Conservation (phyloP, 2,113 vertebrate species). For the Panurus biarmicus region DNA sequence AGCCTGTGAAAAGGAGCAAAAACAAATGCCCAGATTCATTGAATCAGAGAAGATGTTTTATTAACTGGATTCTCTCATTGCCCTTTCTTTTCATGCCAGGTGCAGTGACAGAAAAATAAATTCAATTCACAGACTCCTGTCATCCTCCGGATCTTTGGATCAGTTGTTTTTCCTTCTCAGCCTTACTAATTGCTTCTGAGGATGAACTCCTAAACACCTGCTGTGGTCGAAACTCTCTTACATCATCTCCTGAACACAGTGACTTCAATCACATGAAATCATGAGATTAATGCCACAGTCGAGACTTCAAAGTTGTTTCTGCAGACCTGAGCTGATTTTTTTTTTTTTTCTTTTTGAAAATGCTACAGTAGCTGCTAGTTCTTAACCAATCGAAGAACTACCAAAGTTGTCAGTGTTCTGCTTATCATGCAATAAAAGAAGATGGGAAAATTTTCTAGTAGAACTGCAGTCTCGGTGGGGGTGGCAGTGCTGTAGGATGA, state of each 20-base stretch:
- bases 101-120: conserved; percentile 13
- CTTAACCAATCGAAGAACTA: background rate
- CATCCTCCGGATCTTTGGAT: background rate
- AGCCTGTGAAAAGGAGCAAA: conserved; percentile 10
- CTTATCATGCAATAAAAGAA: background rate
- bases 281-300: background rate
- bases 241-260: background rate
- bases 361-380: background rate
- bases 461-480: background rate
- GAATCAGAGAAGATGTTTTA: background rate
- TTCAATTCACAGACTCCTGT: background rate
- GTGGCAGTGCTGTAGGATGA: background rate
- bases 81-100: conserved; percentile 10
- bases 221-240: background rate
- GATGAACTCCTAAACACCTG: background rate
- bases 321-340: background rate
- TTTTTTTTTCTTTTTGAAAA: background rate
- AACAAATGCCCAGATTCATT: background rate
- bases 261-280: background rate
- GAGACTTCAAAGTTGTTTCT: background rate
- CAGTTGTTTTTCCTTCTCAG: background rate
- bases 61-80: background rate
- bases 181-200: background rate
- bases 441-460: background rate
- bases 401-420: background rate